phyloP scores from a whole-genome alignment of 1,140 invertebrate species.

The Protaetia brevitarsis region DNA sequence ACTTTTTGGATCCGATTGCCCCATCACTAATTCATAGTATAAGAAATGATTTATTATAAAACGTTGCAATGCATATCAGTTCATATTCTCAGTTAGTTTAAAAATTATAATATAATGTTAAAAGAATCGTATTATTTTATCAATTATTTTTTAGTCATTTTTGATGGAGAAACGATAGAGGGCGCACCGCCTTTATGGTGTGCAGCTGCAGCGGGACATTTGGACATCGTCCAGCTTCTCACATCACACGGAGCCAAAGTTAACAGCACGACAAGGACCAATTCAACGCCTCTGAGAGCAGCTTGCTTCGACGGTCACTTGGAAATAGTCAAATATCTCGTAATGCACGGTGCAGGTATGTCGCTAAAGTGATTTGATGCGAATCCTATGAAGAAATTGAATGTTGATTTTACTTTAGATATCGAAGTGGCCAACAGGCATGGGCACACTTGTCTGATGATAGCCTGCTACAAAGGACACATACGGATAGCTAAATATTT shows the following conservation, averaged over 20 bases:
- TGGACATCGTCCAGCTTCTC: constrained; percentile 78
- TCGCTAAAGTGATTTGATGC: no score
- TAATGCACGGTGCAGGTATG: constrained; percentile 79
- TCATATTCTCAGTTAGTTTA: neutral
- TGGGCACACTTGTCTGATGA: constrained; percentile 95
- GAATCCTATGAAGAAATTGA: no score
- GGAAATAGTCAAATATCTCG: constrained; percentile 86
- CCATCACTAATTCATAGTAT: no score
- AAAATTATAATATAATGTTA: neutral
- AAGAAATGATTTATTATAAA: no score
- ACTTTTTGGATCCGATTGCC: no score
- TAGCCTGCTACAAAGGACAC: constrained; percentile 94
- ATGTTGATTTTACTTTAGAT: no score
- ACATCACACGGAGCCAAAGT: constrained; percentile 80
- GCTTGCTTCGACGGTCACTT: constrained; percentile 94
- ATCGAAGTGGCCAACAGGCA: constrained; percentile 88
- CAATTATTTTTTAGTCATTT: constrained; percentile 71
- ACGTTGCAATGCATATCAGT: neutral
- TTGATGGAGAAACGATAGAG: constrained; percentile 95
- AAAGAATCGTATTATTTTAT: neutral
- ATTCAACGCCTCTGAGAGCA: constrained; percentile 85
- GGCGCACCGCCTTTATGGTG: constrained; percentile 92
- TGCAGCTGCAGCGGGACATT: constrained; percentile 77
- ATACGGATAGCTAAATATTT: constrained; percentile 83
- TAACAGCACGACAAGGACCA: constrained; percentile 85